Base-by-base conservation (phyloP, 2,888 invertebrate genomes). In the Cartodere bifasciata region DNA sequence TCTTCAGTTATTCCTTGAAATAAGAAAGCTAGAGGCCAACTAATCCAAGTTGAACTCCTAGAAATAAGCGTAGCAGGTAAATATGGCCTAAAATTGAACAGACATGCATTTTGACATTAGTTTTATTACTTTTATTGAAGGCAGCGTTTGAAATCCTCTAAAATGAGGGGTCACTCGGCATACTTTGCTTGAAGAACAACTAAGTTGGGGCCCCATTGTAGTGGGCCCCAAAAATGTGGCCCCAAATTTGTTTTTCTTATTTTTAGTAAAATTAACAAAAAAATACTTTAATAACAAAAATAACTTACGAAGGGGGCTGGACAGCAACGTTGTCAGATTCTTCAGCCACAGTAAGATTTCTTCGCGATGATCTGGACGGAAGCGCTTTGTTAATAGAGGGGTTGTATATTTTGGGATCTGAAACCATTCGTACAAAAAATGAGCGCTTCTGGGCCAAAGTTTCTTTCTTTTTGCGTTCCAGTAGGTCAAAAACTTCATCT, bases 371-470 rank as follows among this genome's bases (percentile, higher is more conserved):
- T 15, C 62, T 60, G 2, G 75, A 70, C 28, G 79, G 72, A 28
- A 78, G 68, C 1, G 77, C 71, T 60, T 80, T 80, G 54, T 77
- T 80, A 50, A 90, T 88, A 37, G 85, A 84, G 16, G 90, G 88
- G 64, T 90, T 88, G 67, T 90, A 90, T 50, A 94, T 84, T 62
- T 92, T 94, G 2, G 94, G 92, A 67, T 94, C 94, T 58, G 87
- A 87, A 40, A 91, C 92, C 94, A 94, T 94, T 28, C 94, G 83
- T 34, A 94, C 94, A 63, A 94, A 91, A 70, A 92, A 92, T 9
- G 91, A 90, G 30, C 94, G 74, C 62, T 91, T 90, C 60, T 90
- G 83, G 5, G 86, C 85, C 51, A 94, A 62, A 4, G 82, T 80
- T 34, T 84, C 81, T 47, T 77, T 76, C 53, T 75, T 71, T 54